phyloP scores from a whole-genome alignment of 2,797 vertebrate genomes.

The Channallabes apus region DNA sequence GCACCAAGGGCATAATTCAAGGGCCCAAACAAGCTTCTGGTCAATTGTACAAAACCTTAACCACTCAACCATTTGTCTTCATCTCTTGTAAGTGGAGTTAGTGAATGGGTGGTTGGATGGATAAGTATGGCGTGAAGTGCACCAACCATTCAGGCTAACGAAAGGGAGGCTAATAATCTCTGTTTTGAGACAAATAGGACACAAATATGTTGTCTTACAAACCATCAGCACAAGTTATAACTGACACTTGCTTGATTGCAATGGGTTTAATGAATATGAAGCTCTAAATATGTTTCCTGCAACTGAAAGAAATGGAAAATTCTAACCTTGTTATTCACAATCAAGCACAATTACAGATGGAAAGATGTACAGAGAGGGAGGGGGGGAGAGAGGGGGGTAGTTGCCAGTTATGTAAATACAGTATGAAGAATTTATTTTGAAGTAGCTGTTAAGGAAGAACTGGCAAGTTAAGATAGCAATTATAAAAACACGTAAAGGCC shows the following conservation, averaged over 20 bases:
- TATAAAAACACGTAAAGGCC: constrained; percentile 59
- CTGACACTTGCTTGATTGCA: not conserved
- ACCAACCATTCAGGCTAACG: not conserved
- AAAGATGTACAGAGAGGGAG: not conserved
- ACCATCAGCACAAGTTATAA: not conserved
- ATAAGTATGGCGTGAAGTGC: constrained; percentile 5
- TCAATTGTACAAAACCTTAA: not conserved
- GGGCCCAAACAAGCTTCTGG: not conserved
- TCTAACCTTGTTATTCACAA: constrained; percentile 27
- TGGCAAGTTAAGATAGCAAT: constrained; percentile 64
- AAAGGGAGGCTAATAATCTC: not conserved
- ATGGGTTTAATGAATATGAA: not conserved
- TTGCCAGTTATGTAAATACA: constrained; percentile 37
- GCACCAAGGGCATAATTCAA: not conserved
- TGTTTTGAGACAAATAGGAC: constrained; percentile 3
- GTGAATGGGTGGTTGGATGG: not conserved
- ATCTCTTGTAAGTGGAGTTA: not conserved
- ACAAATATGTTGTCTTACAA: not conserved
- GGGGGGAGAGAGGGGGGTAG: not conserved
- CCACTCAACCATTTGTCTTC: not conserved
- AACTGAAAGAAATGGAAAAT: constrained; percentile 4
- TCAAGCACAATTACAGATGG: not conserved
- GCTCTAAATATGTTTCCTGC: not conserved
- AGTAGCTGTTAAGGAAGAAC: constrained; percentile 66
- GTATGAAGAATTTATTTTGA: constrained; percentile 48